Conservation (phyloP, 1,140 invertebrate genomes). For the Araneus ventricosus region DNA sequence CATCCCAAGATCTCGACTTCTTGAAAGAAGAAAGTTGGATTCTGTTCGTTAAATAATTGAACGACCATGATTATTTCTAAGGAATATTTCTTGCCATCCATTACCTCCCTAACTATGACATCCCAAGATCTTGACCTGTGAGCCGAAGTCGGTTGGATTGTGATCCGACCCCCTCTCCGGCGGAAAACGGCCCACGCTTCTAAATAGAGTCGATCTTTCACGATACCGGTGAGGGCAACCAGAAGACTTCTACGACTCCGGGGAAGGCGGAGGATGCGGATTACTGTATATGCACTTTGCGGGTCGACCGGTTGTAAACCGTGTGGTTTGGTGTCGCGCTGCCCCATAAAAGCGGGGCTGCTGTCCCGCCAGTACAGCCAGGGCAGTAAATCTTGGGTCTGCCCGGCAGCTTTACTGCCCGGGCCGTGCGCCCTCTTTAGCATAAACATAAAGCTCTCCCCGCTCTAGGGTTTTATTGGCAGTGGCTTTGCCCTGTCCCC, state of each 20-base stretch:
- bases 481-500: slow-evolving; percentile 37
- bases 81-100: too few species aligned
- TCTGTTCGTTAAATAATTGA: too few species aligned
- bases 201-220: slow-evolving; percentile 72
- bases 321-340: slow-evolving; percentile 73
- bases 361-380: slow-evolving; percentile 38
- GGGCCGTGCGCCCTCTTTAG: slow-evolving; percentile 55
- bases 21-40: too few species aligned
- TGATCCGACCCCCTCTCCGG: not conserved
- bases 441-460: slow-evolving; percentile 71
- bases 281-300: slow-evolving; percentile 69
- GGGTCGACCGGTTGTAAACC: slow-evolving; percentile 72
- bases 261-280: slow-evolving; percentile 56
- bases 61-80: too few species aligned
- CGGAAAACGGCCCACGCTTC: slow-evolving; percentile 6
- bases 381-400: slow-evolving; percentile 64
- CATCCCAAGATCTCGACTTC: too few species aligned
- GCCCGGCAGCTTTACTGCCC: slow-evolving; percentile 63
- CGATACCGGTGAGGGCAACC: slow-evolving; percentile 53
- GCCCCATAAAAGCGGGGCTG: slow-evolving; percentile 68
- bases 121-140: not conserved
- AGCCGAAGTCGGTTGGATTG: not conserved
- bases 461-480: slow-evolving; percentile 63
- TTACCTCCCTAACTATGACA: too few species aligned
- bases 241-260: not conserved